phyloP scores from a whole-genome alignment of 2,113 vertebrate species.

The human region GRCh38 chr6:128611001-128611500 shows the following conservation, averaged over 20 bases:
- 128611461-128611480: neutral
- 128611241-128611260: neutral
- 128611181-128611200: neutral
- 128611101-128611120: neutral
- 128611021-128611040: neutral
- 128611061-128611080: neutral
- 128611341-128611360: neutral
- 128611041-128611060: neutral
- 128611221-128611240: neutral
- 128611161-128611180: neutral
- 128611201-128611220: neutral
- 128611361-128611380: neutral
- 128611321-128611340: neutral
- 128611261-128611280: neutral
- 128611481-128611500: neutral
- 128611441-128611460: slow-evolving; percentile 16
- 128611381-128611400: neutral
- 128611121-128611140: neutral
- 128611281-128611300: neutral
- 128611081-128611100: neutral
- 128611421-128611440: neutral
- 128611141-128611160: neutral
- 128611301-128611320: neutral
- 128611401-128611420: neutral
- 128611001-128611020: neutral